Conservation (phyloP, 2,888 invertebrate species). For the Ectemnius continuus region DNA sequence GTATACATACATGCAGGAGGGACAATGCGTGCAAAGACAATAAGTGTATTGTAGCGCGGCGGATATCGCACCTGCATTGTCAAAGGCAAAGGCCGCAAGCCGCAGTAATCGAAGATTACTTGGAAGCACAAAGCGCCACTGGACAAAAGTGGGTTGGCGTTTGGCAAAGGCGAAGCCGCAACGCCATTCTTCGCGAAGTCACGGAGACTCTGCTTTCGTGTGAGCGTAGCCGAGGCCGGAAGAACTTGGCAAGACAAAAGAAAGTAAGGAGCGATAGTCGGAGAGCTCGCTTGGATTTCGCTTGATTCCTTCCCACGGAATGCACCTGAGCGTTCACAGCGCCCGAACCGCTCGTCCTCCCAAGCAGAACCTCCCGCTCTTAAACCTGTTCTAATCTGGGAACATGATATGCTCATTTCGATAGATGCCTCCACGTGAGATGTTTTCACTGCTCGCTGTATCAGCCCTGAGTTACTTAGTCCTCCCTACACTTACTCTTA, state of each 20-base stretch:
- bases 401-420: constrained; percentile 1
- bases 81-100: not conserved
- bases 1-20: too few relatives aligned
- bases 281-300: not conserved
- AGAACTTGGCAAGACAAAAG: constrained; percentile 6
- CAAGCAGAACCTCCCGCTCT: not conserved
- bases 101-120: not conserved
- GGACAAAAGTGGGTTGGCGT: not conserved
- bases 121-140: not conserved
- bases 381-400: not conserved
- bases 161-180: too few relatives aligned
- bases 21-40: too few relatives aligned
- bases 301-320: constrained; percentile 11
- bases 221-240: constrained; percentile 4
- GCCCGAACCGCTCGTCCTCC: not conserved
- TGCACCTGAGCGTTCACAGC: constrained; percentile 6
- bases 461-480: too few relatives aligned
- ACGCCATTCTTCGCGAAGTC: constrained; percentile 8
- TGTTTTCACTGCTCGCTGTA: too few relatives aligned
- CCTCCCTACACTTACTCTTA: too few relatives aligned
- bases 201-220: constrained; percentile 1
- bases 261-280: constrained; percentile 13
- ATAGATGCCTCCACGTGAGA: not conserved
- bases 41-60: too few relatives aligned
- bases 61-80: too few relatives aligned